Evolutionary conservation across 2,888 invertebrate genomes (phyloP).

Genomic region (Drosophila maculinotata): DNA sequence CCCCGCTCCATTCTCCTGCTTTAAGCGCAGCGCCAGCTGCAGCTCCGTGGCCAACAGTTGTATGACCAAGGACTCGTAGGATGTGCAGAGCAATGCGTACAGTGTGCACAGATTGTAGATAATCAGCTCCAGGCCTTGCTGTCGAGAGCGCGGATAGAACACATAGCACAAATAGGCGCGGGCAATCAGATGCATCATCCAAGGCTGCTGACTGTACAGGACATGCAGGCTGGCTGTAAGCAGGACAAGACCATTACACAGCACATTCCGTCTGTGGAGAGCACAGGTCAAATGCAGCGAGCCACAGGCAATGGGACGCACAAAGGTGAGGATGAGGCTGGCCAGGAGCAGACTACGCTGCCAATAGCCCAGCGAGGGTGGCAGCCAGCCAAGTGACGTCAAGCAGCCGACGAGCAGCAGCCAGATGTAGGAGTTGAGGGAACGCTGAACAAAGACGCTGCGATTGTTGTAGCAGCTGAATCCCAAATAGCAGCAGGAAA

Average conservation of each 20-base stretch:
- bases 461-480: slow-evolving; percentile 64
- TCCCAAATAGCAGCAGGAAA: slow-evolving; percentile 70
- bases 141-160: slow-evolving; percentile 41
- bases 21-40: slow-evolving; percentile 54
- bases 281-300: slow-evolving; percentile 14
- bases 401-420: slow-evolving; percentile 86
- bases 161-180: slow-evolving; percentile 86
- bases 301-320: slow-evolving; percentile 54
- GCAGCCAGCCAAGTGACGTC: slow-evolving; percentile 92
- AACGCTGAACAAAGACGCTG: slow-evolving; percentile 36
- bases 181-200: slow-evolving; percentile 86
- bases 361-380: slow-evolving; percentile 83
- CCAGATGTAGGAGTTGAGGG: slow-evolving; percentile 84
- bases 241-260: slow-evolving; percentile 53
- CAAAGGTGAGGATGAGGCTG: slow-evolving; percentile 55
- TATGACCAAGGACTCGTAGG: slow-evolving; percentile 93
- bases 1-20: slow-evolving; percentile 26
- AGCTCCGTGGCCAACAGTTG: slow-evolving; percentile 84
- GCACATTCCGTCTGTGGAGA: slow-evolving; percentile 28
- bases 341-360: slow-evolving; percentile 58
- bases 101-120: slow-evolving; percentile 88
- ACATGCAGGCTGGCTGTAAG: slow-evolving; percentile 60
- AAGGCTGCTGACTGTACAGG: slow-evolving; percentile 80
- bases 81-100: slow-evolving; percentile 89
- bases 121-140: slow-evolving; percentile 86